Evolutionary conservation across 2,888 invertebrate genomes (phyloP).

Genomic region (Frankliniella intonsa): DNA sequence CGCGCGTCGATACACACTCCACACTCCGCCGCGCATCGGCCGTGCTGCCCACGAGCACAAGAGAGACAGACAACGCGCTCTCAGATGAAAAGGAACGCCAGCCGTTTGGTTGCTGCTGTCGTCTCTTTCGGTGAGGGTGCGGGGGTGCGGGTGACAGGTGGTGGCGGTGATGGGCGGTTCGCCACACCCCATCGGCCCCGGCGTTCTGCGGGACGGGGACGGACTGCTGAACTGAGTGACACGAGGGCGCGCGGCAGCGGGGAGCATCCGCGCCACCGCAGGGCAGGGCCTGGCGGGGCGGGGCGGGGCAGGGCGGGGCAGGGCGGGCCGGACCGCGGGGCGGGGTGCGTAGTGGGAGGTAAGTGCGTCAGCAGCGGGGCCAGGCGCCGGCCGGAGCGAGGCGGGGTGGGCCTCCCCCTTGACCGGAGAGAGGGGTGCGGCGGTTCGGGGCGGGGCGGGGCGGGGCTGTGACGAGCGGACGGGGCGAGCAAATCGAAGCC

Average conservation of each 20-base stretch:
- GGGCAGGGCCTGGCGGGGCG: constrained; percentile 41
- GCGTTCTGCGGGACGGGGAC: no score
- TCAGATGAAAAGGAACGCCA: no score
- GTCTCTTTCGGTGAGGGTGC: no score
- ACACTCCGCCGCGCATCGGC: neutral
- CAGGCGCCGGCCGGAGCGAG: neutral
- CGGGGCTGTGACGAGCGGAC: neutral
- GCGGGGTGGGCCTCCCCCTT: neutral
- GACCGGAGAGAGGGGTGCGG: neutral
- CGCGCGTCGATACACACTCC: neutral
- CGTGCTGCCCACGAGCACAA: no score
- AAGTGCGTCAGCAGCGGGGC: constrained; percentile 35
- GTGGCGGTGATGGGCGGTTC: no score
- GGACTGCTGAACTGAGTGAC: no score
- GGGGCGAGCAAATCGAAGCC: neutral
- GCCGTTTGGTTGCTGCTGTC: no score
- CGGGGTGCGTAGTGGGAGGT: constrained; percentile 37
- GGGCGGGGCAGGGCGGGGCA: constrained; percentile 26
- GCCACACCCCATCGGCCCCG: no score
- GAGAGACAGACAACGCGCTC: no score
- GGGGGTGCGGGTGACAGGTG: no score
- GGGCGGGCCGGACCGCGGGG: constrained; percentile 28
- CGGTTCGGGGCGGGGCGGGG: neutral
- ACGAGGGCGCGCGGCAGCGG: constrained; percentile 37
- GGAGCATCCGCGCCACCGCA: constrained; percentile 40